Evolutionary conservation across 2,113 vertebrate species (phyloP).

Genomic region (Pelecanus crispus): DNA sequence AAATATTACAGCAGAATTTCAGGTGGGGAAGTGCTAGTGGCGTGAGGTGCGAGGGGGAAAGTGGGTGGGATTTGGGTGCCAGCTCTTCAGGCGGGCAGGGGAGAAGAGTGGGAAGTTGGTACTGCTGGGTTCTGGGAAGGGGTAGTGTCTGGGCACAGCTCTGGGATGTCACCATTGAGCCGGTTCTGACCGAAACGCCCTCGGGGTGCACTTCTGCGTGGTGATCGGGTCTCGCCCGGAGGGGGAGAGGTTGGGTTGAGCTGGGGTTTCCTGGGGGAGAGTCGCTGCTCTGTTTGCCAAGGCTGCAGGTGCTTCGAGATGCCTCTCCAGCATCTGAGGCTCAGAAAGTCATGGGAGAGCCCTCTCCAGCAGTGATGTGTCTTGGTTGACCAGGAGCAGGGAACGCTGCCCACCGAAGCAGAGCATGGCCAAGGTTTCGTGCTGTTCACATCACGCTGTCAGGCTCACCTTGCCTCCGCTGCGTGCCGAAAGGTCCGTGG

Average conservation of each 20-base stretch:
- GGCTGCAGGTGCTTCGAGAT: neutral
- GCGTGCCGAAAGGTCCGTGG: accelerated
- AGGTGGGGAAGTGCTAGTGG: neutral
- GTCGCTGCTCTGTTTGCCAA: neutral
- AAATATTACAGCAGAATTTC: neutral
- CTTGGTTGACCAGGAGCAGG: neutral
- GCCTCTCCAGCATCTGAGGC: accelerated
- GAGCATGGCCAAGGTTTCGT: neutral
- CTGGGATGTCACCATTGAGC: accelerated
- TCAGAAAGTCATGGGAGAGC: neutral
- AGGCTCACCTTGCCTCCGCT: neutral
- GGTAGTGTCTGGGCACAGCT: neutral
- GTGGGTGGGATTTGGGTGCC: accelerated
- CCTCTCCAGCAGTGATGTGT: neutral
- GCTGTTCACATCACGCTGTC: accelerated
- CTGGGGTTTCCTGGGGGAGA: neutral
- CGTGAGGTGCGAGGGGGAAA: neutral
- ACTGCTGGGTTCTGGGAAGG: neutral
- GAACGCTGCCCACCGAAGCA: accelerated
- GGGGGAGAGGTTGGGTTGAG: no score
- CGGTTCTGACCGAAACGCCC: neutral
- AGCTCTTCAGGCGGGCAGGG: accelerated
- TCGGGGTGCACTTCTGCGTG: accelerated
- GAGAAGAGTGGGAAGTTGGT: neutral
- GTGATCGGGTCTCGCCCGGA: accelerated